Conservation (phyloP, 1,140 invertebrate species). For the Pygmarrhopalites habei region DNA sequence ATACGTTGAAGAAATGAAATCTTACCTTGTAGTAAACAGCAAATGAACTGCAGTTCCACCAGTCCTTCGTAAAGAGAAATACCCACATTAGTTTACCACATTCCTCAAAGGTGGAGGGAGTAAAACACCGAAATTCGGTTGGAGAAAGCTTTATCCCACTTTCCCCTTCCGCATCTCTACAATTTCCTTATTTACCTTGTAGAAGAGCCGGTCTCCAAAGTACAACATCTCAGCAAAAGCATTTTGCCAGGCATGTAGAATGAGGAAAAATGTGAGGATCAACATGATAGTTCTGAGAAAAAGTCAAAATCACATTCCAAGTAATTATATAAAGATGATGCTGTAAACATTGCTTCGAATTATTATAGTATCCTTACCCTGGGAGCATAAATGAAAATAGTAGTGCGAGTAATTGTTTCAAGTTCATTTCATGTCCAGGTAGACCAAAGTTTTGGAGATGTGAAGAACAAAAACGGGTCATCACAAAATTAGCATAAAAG, state of each 20-base stretch:
- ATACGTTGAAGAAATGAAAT: too few species aligned
- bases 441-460: constrained; percentile 62
- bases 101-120: background rate
- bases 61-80: constrained; percentile 59
- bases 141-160: background rate
- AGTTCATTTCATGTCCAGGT: constrained; percentile 23
- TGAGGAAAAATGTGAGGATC: constrained; percentile 70
- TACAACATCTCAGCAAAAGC: constrained; percentile 74
- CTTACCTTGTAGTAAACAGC: constrained; percentile 76
- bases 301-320: constrained; percentile 10
- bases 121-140: too few species aligned
- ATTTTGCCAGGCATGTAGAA: constrained; percentile 84
- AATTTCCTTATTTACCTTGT: constrained; percentile 61
- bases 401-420: constrained; percentile 9
- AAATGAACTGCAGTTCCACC: constrained; percentile 86
- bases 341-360: too few species aligned
- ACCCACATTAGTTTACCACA: background rate
- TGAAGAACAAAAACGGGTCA: constrained; percentile 63
- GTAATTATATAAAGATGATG: background rate
- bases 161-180: too few species aligned
- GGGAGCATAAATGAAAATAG: constrained; percentile 68
- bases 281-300: constrained; percentile 62
- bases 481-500: constrained; percentile 69
- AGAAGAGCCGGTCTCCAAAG: constrained; percentile 80
- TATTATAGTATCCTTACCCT: too few species aligned